Evolutionary conservation across 2,113 vertebrate genomes (phyloP).

Genomic region (Felis chaus): DNA sequence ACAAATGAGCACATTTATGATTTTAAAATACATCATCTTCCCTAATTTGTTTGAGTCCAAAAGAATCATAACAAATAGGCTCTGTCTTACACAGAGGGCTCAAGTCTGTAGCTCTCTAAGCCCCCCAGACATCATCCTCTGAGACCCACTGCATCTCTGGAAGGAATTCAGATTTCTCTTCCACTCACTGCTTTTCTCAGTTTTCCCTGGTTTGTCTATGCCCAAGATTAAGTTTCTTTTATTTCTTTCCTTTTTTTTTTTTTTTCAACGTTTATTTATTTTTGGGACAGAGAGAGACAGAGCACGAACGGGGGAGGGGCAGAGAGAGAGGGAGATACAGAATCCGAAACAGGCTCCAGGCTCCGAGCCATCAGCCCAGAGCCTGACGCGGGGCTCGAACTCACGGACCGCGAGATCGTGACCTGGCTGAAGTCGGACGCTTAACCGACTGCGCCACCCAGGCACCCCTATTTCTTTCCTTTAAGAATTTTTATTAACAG

Average conservation of each 20-base stretch:
- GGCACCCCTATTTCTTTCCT: background rate
- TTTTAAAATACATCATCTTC: conserved; percentile 44
- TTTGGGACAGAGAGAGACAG: no score
- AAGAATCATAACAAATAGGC: background rate
- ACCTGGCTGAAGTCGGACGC: no score
- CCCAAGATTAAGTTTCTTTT: background rate
- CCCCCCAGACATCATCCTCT: background rate
- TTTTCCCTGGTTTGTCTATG: background rate
- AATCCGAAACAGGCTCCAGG: no score
- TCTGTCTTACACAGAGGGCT: background rate
- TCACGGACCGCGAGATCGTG: no score
- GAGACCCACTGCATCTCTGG: background rate
- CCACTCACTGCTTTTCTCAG: background rate
- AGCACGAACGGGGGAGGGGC: no score
- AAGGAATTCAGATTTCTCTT: background rate
- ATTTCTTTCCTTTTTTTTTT: background rate
- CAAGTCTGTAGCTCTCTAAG: fast-evolving
- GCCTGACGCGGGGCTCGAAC: no score
- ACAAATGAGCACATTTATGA: conserved; percentile 43
- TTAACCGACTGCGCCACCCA: no score
- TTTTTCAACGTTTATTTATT: no score
- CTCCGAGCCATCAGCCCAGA: no score
- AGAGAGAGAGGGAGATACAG: no score
- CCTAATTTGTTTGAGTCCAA: background rate
- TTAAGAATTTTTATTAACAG: background rate